Conservation (phyloP, 2,888 invertebrate genomes). For the Drosophila gaucha region DNA sequence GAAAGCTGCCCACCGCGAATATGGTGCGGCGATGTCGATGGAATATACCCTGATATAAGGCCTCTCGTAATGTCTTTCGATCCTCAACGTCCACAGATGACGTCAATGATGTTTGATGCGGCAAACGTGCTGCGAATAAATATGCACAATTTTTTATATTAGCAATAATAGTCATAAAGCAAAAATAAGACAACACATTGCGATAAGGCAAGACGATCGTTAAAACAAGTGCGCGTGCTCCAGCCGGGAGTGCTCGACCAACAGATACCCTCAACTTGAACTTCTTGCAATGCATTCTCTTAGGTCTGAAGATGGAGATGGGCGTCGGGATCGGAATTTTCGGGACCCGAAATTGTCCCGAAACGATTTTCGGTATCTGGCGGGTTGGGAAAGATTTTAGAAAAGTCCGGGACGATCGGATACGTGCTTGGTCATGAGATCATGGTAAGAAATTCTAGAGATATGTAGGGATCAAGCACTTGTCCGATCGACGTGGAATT, state of each 20-base stretch:
- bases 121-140: slow-evolving; percentile 85
- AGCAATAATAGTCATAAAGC: slow-evolving; percentile 11
- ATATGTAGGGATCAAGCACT: no score
- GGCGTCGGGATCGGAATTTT: no score
- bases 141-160: slow-evolving; percentile 34
- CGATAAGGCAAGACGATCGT: slow-evolving; percentile 36
- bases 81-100: slow-evolving; percentile 88
- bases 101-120: slow-evolving; percentile 87
- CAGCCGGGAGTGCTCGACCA: background rate
- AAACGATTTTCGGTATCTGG: no score
- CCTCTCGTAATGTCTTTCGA: slow-evolving; percentile 89
- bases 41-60: slow-evolving; percentile 91
- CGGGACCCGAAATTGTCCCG: no score
- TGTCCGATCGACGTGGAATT: no score
- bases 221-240: slow-evolving; percentile 1
- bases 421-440: no score
- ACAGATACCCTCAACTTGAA: background rate
- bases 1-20: slow-evolving; percentile 90
- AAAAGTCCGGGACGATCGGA: no score
- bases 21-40: slow-evolving; percentile 91
- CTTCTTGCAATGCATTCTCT: background rate
- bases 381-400: no score
- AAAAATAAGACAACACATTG: slow-evolving; percentile 6
- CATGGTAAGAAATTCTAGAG: no score
- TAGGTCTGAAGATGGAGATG: no score